Evolutionary conservation across 2,888 invertebrate species (phyloP).

Genomic region (Caprella mutica): DNA sequence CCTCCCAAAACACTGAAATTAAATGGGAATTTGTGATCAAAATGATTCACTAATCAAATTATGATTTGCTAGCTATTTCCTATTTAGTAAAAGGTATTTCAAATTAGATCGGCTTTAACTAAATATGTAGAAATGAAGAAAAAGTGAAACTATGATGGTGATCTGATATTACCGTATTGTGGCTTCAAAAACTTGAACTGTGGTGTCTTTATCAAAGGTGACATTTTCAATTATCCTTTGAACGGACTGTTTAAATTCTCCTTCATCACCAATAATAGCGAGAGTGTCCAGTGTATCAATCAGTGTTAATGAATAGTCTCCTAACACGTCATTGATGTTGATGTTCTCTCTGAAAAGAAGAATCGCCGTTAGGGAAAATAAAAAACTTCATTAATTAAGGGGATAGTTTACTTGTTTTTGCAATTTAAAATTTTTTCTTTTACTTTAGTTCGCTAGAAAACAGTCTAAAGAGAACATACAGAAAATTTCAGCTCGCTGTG

Average conservation of each 20-base stretch:
- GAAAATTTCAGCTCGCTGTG: no score
- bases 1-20: conserved; percentile 49
- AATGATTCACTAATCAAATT: no score
- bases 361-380: neutral
- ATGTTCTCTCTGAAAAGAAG: conserved; percentile 45
- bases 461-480: no score
- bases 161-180: conserved; percentile 44
- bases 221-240: conserved; percentile 48
- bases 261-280: conserved; percentile 49
- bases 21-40: no score
- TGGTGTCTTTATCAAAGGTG: conserved; percentile 49
- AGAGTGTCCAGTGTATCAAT: conserved; percentile 51
- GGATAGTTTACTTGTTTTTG: neutral
- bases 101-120: no score
- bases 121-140: neutral
- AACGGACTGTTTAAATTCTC: conserved; percentile 50
- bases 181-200: conserved; percentile 54
- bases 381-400: neutral
- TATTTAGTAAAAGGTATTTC: no score
- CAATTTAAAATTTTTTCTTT: no score
- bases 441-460: no score
- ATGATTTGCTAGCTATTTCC: no score
- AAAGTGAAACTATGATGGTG: neutral
- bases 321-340: conserved; percentile 55
- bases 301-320: conserved; percentile 51